These are phyloP conservation scores for Astur gentilis DNA, from an alignment of 2,113 vertebrate species.

Conservation along the genomic window DNA sequence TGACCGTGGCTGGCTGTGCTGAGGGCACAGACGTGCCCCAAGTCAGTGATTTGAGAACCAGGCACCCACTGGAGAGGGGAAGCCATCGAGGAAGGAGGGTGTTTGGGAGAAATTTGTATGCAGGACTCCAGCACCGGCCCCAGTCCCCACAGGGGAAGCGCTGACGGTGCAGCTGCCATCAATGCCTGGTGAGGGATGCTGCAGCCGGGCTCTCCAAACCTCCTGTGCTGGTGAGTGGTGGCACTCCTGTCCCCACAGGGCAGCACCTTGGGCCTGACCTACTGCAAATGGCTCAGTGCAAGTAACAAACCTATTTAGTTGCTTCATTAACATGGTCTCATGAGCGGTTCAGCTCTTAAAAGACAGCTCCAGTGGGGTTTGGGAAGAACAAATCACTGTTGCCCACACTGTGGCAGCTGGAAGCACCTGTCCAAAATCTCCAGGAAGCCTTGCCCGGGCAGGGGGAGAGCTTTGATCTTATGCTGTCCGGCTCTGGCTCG, in stretches of 20 bases:
- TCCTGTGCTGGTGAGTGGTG: background rate
- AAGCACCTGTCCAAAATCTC: background rate
- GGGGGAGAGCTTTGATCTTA: background rate
- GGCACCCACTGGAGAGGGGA: background rate
- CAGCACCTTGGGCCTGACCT: background rate
- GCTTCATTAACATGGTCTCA: fast-evolving
- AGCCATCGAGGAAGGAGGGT: background rate
- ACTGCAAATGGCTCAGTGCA: fast-evolving
- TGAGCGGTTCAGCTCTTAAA: background rate
- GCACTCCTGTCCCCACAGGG: background rate
- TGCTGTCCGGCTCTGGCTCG: fast-evolving
- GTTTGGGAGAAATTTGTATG: background rate
- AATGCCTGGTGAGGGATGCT: fast-evolving
- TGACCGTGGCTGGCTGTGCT: background rate
- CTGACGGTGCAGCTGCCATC: background rate
- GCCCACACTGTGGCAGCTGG: background rate
- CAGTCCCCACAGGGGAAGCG: background rate
- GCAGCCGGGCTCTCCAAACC: fast-evolving
- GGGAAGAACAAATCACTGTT: fast-evolving
- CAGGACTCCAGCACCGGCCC: background rate
- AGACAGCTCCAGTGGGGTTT: background rate
- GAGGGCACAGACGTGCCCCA: background rate
- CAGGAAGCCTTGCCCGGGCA: background rate
- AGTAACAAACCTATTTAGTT: background rate
- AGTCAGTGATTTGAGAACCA: background rate